Base-by-base conservation (phyloP, 2,888 invertebrate genomes). In the Tridacna crocea region DNA sequence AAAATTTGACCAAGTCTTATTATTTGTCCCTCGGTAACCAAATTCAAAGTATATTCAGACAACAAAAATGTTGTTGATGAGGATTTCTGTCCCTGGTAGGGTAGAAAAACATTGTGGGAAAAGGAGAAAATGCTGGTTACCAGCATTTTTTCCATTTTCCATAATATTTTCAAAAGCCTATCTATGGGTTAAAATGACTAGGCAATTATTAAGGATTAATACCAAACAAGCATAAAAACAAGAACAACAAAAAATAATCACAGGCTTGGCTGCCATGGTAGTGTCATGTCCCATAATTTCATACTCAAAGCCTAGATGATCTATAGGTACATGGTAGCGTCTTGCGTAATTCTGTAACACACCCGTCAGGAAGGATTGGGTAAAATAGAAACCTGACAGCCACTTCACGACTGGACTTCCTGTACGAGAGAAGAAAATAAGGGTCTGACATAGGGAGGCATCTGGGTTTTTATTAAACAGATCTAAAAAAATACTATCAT, bases 311-410 rank as follows among this genome's bases (percentile, higher is more conserved):
- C 90, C 91, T 0, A 94, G 91, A 78, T 93, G 93, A 77, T 94
- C 94, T 24, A 94, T 94, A n/a, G 94, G 94, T 55, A 93, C 92
- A 84, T 92, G 92, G 87, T 91, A 91, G 60, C 91, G 89, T 27
- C 94, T 89, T 36, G 94, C 94, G 81, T 93, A 94, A 88, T 94
- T 94, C 85, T 94, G 94, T 61, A 91, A 79, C 13, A 94, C 93
- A 0, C 94, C 94, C 10, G 93, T 94, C 84, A 94, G 87, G 90
- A 94, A 94, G 0, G 94, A 94, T 88, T 94, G 94, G 0, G 94
- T 94, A 87, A 95, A 95, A 86, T 94, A 95, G 82, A 95, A 95
- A 10, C 94, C 94, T 8, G 95, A 95, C 46, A 95, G 90, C 95
- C 95, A 95, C 88, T 94, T 94, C 13, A 94, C 93, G 10, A 88